Evolutionary conservation across 1,140 invertebrate genomes (phyloP).

Genomic region (Bursaphelenchus mucronatus): DNA sequence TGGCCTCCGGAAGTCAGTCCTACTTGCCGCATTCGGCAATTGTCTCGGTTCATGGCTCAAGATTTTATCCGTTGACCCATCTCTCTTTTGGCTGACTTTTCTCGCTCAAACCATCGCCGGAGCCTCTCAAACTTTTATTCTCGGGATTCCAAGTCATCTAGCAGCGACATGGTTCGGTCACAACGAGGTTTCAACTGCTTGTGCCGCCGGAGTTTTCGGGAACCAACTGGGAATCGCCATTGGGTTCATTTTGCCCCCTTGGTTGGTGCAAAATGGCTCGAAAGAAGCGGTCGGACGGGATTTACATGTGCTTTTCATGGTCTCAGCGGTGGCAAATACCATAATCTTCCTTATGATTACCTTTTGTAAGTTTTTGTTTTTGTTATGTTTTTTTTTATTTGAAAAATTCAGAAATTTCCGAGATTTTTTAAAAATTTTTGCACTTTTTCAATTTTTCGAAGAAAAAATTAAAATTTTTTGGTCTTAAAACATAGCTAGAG

Average conservation of each 20-base stretch:
- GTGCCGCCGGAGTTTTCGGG: conserved; percentile 93
- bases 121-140: conserved; percentile 78
- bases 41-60: conserved; percentile 88
- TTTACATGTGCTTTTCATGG: conserved; percentile 75
- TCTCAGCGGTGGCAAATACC: conserved; percentile 72
- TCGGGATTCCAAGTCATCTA: conserved; percentile 83
- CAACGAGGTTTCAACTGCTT: conserved; percentile 76
- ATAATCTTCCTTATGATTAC: conserved; percentile 69
- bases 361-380: conserved; percentile 66
- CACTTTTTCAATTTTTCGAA: too few relatives aligned
- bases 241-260: conserved; percentile 81
- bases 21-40: conserved; percentile 79
- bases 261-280: conserved; percentile 67
- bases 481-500: too few relatives aligned
- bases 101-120: conserved; percentile 82
- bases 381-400: too few relatives aligned
- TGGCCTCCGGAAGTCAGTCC: conserved; percentile 77
- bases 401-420: too few relatives aligned
- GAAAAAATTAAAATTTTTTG: too few relatives aligned
- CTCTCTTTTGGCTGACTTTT: conserved; percentile 75
- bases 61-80: conserved; percentile 64
- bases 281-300: conserved; percentile 65
- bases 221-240: conserved; percentile 88
- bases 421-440: too few relatives aligned
- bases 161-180: conserved; percentile 95